Base-by-base conservation (phyloP, 2,797 vertebrate genomes). In the Fundulus diaphanus region DNA sequence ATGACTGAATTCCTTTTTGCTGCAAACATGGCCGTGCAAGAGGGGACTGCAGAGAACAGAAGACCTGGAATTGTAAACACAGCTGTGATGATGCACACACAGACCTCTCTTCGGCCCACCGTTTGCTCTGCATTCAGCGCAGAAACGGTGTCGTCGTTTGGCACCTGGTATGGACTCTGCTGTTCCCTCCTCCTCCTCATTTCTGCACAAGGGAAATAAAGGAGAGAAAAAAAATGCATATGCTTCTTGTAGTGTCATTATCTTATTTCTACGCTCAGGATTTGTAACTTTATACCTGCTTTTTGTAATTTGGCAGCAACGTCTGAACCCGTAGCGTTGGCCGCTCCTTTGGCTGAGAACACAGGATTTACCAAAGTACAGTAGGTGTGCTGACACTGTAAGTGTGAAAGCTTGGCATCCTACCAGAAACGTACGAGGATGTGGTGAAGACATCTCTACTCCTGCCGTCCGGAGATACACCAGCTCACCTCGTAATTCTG, bases 161-260 rank as follows among this genome's bases (percentile, higher is more conserved):
- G 94, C 52, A 96, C 15, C 79, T 92, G 95, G 88, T 97, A 99
- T 0, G 97, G 97, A 46, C 97, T 97, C 81, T 79, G 76, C 9
- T 24, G 80, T 48, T 59, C 70, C 42, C 78, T 70, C 37, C n/a
- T 82, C 67, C 44, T 88, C 54, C 20, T 74, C 71, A 6, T 75
- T 52, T 31, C 89, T 89, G 15, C 33, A 80, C n/a, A 72, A 2
- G 74, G 2, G 29, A 63, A n/a, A 4, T 0, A 70, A 74, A 12
- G 9, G n/a, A n/a, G n/a, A 37, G 54, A 65, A 74, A 63, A 74
- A 52, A 24, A 67, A n/a, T 20, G 33, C 16, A n/a, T 16, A 37
- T n/a, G 35, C 54, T 35, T 75, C 15, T 3, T 15, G 29, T 22
- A 33, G 24, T 46, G 33, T 73, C 2, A 44, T 54, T 54, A 57